Evolutionary conservation across 2,797 vertebrate genomes (phyloP), one percentile per base, ranked within the genome.

Genomic region (Gymnopithys bicolor): DNA sequence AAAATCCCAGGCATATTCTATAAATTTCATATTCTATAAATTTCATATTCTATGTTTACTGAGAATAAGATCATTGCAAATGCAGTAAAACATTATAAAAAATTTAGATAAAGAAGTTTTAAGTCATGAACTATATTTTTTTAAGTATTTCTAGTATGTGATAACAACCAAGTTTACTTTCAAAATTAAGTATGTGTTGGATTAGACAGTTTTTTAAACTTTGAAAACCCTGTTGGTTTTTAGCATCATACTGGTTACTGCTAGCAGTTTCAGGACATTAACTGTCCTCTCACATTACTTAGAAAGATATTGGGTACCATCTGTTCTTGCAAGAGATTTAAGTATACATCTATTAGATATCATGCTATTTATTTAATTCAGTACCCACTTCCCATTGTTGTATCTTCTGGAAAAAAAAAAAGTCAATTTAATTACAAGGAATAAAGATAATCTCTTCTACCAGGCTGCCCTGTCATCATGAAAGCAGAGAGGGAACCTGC

Each of bases 281-380:
- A 98, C 98, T 97, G 97, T 97, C 97, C 97, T 98, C 98, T 98
- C 98, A 97, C 97, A 98, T 98, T 98, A 98, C 98, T 98, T 98
- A 96, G 96, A 97, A 97, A 97, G 98, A 98, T 97, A 97, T 97
- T 97, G 96, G 97, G 96, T 96, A 95, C 98, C 98, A 98, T 98
- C 98, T 99, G 98, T 98, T 98, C 98, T 95, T 97, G 93, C 94
- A 95, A 92, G 78, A 97, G 97, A 98, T 98, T 98, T 98, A 98
- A 97, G 97, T 97, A 96, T 97, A 98, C 89, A 87, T 98, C 97
- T 97, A 97, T 97, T 97, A 98, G 97, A 97, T 98, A 98, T 98
- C 98, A 97, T 97, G 97, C 98, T 98, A 98, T 98, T 98, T 98
- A 98, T 98, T 98, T 98, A 98, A 98, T 98, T 98, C 97, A 89